Percentiles rank a stretch among this genome's conserved stretches.
Conservation (phyloP, 2,888 invertebrate species). For the Synergus laeviventris region DNA sequence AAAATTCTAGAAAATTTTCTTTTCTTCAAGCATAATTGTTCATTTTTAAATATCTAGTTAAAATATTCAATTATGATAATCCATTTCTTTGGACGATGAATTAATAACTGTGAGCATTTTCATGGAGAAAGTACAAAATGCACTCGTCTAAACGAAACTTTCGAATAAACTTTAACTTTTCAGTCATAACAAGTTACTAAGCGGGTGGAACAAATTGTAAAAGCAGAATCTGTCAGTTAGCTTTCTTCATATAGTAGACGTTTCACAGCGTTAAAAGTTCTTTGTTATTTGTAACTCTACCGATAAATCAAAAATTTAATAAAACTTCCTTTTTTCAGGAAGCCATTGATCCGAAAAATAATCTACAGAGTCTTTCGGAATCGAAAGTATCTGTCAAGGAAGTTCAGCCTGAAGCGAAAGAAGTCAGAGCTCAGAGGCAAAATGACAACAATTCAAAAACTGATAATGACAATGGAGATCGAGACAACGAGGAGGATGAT, state of each 20-base stretch:
- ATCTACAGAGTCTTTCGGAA: conserved; percentile 63
- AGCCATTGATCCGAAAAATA: conserved; percentile 62
- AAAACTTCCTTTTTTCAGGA: conserved; percentile 58
- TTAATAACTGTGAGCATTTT: not conserved
- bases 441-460: conserved; percentile 76
- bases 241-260: conserved; percentile 13
- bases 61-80: too few relatives aligned
- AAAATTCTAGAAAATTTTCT: too few relatives aligned
- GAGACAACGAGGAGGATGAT: conserved; percentile 76
- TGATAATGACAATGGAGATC: conserved; percentile 79
- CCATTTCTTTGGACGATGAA: too few relatives aligned
- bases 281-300: too few relatives aligned
- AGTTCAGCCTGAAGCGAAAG: conserved; percentile 60
- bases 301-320: too few relatives aligned
- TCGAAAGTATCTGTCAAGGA: conserved; percentile 61
- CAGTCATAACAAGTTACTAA: conserved; percentile 22
- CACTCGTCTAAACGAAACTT: conserved; percentile 11
- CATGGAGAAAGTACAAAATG: conserved; percentile 30
- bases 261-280: not conserved
- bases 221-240: not conserved
- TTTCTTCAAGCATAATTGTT: too few relatives aligned
- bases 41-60: too few relatives aligned
- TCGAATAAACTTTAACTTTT: conserved; percentile 25
- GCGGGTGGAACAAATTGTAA: conserved; percentile 26
- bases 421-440: conserved; percentile 77